phyloP scores from a whole-genome alignment of 2,797 vertebrate species.

The Clarias laeviceps region DNA sequence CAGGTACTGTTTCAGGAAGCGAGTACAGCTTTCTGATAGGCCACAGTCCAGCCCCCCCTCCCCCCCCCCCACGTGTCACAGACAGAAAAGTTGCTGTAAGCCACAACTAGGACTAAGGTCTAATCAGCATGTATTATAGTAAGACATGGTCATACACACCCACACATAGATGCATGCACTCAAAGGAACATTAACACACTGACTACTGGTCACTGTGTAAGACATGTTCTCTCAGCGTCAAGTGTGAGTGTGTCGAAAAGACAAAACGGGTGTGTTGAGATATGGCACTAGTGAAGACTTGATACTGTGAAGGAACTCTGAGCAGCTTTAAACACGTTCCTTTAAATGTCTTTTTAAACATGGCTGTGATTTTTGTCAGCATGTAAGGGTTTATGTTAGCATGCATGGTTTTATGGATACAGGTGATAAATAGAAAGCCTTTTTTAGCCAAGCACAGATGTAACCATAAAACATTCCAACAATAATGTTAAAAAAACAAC shows the following conservation, averaged over 20 bases:
- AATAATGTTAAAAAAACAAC: constrained; percentile 9
- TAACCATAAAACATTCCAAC: constrained; percentile 47
- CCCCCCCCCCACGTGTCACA: background rate
- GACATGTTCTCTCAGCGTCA: constrained; percentile 26
- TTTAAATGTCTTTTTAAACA: constrained; percentile 18
- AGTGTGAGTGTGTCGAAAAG: constrained; percentile 31
- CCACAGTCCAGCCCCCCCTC: background rate
- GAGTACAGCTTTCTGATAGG: constrained; percentile 25
- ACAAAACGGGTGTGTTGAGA: constrained; percentile 17
- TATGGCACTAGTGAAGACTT: constrained; percentile 29
- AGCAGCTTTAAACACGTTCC: constrained; percentile 44
- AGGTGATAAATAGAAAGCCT: constrained; percentile 45
- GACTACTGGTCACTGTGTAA: constrained; percentile 29
- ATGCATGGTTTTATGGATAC: constrained; percentile 47
- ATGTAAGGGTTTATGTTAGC: constrained; percentile 46
- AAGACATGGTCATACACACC: constrained; percentile 1
- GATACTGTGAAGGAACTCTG: constrained; percentile 61
- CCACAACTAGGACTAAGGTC: background rate
- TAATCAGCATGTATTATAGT: background rate
- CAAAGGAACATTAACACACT: constrained; percentile 47
- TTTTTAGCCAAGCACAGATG: constrained; percentile 55
- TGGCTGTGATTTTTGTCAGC: constrained; percentile 40
- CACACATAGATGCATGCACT: constrained; percentile 37
- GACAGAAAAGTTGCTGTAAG: constrained; percentile 24
- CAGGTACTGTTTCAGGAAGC: constrained; percentile 50